These are phyloP conservation scores for Etheostoma cragini DNA, from an alignment of 2,113 vertebrate genomes.

Conservation along the genomic window DNA sequence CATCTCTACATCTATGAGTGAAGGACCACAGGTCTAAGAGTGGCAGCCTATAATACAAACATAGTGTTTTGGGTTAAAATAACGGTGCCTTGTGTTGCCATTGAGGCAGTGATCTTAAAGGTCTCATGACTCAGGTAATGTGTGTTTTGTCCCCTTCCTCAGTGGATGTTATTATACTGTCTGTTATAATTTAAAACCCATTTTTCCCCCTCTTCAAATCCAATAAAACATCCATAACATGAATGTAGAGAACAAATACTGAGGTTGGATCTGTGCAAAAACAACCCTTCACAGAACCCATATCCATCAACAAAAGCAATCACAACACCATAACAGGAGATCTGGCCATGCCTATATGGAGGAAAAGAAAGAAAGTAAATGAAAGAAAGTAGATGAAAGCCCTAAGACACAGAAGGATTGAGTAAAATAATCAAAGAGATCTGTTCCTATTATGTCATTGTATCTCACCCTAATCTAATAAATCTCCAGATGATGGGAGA, in stretches of 20 bases:
- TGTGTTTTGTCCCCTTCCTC: not conserved
- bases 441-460: not conserved
- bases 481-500: slow-evolving; percentile 16
- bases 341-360: no score
- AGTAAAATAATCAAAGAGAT: not conserved
- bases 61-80: not conserved
- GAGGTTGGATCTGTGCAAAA: not conserved
- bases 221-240: not conserved
- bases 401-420: not conserved
- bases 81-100: not conserved
- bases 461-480: slow-evolving; percentile 11
- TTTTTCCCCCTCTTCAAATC: not conserved
- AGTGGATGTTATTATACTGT: not conserved
- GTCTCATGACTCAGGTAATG: not conserved
- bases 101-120: slow-evolving; percentile 14
- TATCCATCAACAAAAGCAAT: slow-evolving; percentile 14
- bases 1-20: not conserved
- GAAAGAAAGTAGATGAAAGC: slow-evolving; percentile 13
- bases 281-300: not conserved
- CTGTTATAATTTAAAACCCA: not conserved
- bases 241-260: not conserved
- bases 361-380: not conserved
- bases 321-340: not conserved
- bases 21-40: not conserved
- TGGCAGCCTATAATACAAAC: not conserved